Evolutionary conservation across 2,113 vertebrate species (phyloP), one percentile per base, ranked within the genome.

Genomic region (Hypanus sabinus): DNA sequence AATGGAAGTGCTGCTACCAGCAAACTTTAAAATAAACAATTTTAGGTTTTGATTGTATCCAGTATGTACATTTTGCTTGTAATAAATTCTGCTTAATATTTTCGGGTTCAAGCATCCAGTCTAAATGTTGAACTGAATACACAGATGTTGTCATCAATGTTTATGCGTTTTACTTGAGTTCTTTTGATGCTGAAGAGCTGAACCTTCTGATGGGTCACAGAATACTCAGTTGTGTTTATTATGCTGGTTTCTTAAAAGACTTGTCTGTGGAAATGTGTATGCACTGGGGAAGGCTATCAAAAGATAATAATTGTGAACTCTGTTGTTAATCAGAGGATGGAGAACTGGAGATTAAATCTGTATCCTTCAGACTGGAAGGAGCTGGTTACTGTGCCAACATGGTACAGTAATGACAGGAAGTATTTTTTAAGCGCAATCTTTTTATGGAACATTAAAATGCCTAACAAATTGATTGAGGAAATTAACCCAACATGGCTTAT

Each of bases 401-500:
- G 18, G 60, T 20, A 65, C 20, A 65, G 85, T 65, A 90, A 18
- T 33, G 85, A 90, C 85, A n/a, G 85, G 85, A 90, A 90, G 60
- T 90, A 90, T 65, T 90, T 90, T n/a, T 33, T 88, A n/a, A 65
- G 57, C 30, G 27, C n/a, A n/a, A 65, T 65, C 14, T 33, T 90
- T 90, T 36, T 90, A 90, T n/a, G 60, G 85, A 60, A 36, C 30
- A 33, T 90, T 90, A 65, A 87, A 65, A 68, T 90, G 2, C 60
- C 60, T 90, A 30, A 87, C 60, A 90, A 65, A 90, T 68, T 90
- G 16, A 62, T 33, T 33, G n/a, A 88, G 85, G 85, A 88, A 88
- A 62, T 87, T 12, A 27, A 60, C 46, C 27, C 24, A 87, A 87
- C 57, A 65, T 9, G 57, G 57, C 57, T 20, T 16, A 14, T 68